phyloP scores from a whole-genome alignment of 92 coral and sea anemone genomes.

The Palythoa heliodiscus region DNA sequence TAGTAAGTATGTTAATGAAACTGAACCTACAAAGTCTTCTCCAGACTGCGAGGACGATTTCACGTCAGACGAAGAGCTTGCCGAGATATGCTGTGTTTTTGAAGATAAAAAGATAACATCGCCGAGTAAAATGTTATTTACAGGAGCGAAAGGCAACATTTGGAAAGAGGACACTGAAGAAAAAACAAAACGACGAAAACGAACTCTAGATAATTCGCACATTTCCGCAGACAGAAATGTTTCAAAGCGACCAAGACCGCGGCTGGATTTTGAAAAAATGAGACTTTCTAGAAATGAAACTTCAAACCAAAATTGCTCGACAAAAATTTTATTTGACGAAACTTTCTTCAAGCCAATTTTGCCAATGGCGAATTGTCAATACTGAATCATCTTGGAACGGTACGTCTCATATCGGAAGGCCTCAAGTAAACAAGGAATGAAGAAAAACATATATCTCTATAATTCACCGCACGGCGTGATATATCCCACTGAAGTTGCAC shows the following conservation, averaged over 20 bases:
- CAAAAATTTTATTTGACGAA: conserved; percentile 39
- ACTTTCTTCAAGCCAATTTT: conserved; percentile 41
- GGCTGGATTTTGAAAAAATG: conserved; percentile 92
- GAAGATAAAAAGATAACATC: background rate
- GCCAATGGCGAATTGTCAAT: conserved; percentile 29
- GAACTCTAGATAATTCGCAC: conserved; percentile 30
- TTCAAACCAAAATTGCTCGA: conserved; percentile 34
- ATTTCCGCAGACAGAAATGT: conserved; percentile 32
- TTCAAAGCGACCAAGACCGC: conserved; percentile 79
- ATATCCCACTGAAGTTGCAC: background rate
- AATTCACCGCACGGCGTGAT: conserved; percentile 20
- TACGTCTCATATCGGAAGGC: background rate
- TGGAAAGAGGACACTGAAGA: conserved; percentile 19
- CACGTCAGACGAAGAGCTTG: conserved; percentile 37
- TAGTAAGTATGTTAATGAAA: conserved; percentile 67
- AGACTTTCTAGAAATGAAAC: conserved; percentile 66
- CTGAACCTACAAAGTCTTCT: background rate
- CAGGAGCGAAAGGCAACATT: background rate
- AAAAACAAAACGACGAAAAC: conserved; percentile 10
- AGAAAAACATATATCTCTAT: background rate
- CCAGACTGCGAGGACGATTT: conserved; percentile 23
- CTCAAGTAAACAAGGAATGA: conserved; percentile 1
- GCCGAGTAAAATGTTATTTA: conserved; percentile 10
- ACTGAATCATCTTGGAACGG: background rate
- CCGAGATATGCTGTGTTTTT: conserved; percentile 16